Conservation (phyloP, 37 sponge, comb jelly and placozoan genomes). For the Tethya wilhelma region DNA sequence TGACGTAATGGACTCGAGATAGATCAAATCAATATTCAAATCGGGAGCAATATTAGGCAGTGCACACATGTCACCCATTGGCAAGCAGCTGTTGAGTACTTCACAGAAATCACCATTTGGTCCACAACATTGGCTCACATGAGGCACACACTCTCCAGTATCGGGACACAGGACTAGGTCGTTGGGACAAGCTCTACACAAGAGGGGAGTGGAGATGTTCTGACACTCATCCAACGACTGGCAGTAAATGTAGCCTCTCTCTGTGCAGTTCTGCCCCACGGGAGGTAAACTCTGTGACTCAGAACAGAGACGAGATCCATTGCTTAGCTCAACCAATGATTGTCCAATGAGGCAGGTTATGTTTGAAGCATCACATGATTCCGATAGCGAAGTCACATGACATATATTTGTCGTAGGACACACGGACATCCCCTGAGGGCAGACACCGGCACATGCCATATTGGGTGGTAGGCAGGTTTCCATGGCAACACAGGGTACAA, state of each 20-base stretch:
- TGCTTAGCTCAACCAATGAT: slow-evolving; percentile 48
- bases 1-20: slow-evolving; percentile 28
- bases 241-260: slow-evolving; percentile 54
- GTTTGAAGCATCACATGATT: slow-evolving; percentile 75
- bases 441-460: slow-evolving; percentile 61
- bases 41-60: slow-evolving; percentile 75
- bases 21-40: slow-evolving; percentile 22
- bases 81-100: slow-evolving; percentile 51
- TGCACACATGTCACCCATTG: slow-evolving; percentile 24
- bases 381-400: slow-evolving; percentile 36
- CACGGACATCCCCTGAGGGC: slow-evolving; percentile 49
- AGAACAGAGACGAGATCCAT: slow-evolving; percentile 41
- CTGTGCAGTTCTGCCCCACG: slow-evolving; percentile 30
- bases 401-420: slow-evolving; percentile 83
- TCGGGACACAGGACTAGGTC: slow-evolving; percentile 35
- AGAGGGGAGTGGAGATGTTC: slow-evolving; percentile 40
- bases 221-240: slow-evolving; percentile 44
- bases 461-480: slow-evolving; percentile 52
- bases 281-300: slow-evolving; percentile 13
- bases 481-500: slow-evolving; percentile 47
- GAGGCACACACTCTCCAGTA: slow-evolving; percentile 51
- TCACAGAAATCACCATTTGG: slow-evolving; percentile 42
- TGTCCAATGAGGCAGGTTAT: slow-evolving; percentile 73
- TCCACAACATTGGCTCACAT: slow-evolving; percentile 46
- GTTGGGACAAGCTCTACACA: slow-evolving; percentile 72